A percentile compares a stretch with the other conserved stretches of the same genome.
These are phyloP conservation scores for Eudemis profundana DNA, from an alignment of 2,888 invertebrate genomes.

Conservation along the genomic window DNA sequence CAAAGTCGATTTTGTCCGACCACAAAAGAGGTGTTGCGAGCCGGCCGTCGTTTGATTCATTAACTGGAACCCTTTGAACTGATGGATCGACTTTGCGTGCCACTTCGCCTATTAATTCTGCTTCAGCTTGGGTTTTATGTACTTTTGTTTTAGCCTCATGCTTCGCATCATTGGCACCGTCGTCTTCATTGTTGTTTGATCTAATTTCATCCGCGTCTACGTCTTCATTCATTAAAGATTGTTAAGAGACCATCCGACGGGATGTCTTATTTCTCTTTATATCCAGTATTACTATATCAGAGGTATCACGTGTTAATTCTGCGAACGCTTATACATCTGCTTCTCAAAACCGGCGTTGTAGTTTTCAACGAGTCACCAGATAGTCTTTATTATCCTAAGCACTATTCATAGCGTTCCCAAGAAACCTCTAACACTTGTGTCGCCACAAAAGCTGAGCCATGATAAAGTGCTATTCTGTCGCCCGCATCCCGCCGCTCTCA, in stretches of 20 bases:
- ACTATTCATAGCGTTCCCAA: constrained; percentile 42
- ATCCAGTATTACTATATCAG: not conserved
- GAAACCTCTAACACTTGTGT: constrained; percentile 56
- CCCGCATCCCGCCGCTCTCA: constrained; percentile 79
- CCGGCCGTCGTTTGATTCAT: constrained; percentile 82
- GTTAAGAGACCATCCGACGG: constrained; percentile 7
- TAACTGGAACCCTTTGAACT: constrained; percentile 79
- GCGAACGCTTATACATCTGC: constrained; percentile 18
- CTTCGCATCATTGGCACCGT: constrained; percentile 60
- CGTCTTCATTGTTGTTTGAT: constrained; percentile 52
- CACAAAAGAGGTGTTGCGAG: constrained; percentile 81
- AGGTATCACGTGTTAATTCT: not conserved
- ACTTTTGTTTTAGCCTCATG: constrained; percentile 49
- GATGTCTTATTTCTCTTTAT: constrained; percentile 10
- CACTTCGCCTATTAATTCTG: constrained; percentile 68
- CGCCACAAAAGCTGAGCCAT: constrained; percentile 69
- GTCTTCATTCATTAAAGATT: constrained; percentile 50
- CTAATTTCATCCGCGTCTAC: constrained; percentile 45
- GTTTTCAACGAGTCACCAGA: constrained; percentile 33
- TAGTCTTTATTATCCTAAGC: constrained; percentile 40
- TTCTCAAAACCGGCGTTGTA: constrained; percentile 16
- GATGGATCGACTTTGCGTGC: constrained; percentile 71
- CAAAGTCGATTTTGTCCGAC: constrained; percentile 80
- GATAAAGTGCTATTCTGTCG: constrained; percentile 75
- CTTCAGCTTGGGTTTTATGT: constrained; percentile 45